phyloP scores from a whole-genome alignment of 2,113 vertebrate species.

The Sminthopsis crassicaudata region DNA sequence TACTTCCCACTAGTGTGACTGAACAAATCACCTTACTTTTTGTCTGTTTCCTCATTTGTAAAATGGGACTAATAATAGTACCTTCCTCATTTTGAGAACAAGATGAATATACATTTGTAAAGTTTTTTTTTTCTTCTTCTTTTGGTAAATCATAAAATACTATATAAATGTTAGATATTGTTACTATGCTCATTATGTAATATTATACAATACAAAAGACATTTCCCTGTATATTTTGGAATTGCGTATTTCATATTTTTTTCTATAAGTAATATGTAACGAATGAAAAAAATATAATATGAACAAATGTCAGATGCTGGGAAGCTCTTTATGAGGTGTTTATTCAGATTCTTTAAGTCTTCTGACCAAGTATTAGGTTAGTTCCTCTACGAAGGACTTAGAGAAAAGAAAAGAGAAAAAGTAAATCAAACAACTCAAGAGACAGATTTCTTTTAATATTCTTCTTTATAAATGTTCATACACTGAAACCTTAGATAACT shows the following conservation, averaged over 20 bases:
- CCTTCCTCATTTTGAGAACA: neutral
- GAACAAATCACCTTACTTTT: neutral
- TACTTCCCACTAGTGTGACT: neutral
- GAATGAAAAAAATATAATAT: neutral
- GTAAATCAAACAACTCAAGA: neutral
- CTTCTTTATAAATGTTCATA: neutral
- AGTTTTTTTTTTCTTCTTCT: neutral
- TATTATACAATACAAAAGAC: neutral
- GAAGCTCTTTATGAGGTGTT: neutral
- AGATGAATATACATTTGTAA: neutral
- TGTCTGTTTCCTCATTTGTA: neutral
- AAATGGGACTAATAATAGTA: neutral
- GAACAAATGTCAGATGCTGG: neutral
- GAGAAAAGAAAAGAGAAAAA: neutral
- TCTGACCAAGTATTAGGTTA: neutral
- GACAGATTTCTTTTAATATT: neutral
- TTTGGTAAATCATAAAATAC: neutral
- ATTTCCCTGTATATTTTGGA: neutral
- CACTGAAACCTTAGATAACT: neutral
- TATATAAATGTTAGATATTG: neutral
- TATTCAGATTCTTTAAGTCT: neutral
- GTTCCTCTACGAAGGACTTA: neutral
- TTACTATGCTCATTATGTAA: neutral
- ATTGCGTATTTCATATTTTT: neutral
- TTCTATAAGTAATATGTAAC: neutral